Base-by-base conservation (phyloP, 2,113 vertebrate genomes). In the Rhinolophus ferrumequinum region DNA sequence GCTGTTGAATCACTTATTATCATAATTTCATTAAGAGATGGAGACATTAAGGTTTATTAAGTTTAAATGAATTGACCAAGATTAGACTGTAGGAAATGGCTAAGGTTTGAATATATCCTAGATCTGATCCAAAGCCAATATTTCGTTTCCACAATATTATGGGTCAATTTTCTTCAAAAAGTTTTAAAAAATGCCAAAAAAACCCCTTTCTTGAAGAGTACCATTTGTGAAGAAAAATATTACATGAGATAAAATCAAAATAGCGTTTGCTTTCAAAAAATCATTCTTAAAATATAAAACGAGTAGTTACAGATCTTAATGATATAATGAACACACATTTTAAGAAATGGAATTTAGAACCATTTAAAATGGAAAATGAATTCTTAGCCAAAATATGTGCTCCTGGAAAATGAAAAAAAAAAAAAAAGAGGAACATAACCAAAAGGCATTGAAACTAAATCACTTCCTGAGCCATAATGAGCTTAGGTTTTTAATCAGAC, bases 401-500 rank as follows among this genome's bases (percentile, higher is more conserved):
- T 98, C 91, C 96, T 97, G 87, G 86, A 97, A 97, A 54, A 54
- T 54, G 16, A 54, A 54, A 54, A 18, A 54, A 54, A 54, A 97
- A 92, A 96, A 96, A 97, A 96, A 97, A 97, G 97, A 94, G 83
- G 95, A 97, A 96, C 86, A 97, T 97, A 97, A 97, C 97, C 97
- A 97, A 98, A 97, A 98, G 96, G 89, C 97, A 97, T 90, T 97
- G 97, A 97, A 97, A 97, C 97, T 97, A 97, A 98, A 97, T 98
- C 97, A 98, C 96, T 98, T 98, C 97, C 97, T 98, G 97, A 97
- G 91, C 95, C 91, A 96, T 98, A 97, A 97, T 97, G 97, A 98
- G 97, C 83, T 97, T 94, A 97, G 97, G 96, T 96, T 98, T 98
- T 98, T 98, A 98, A 98, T 98, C 97, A 98, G 97, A 96, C 97